A percentile compares a stretch with the other conserved stretches of the same genome.
These are phyloP conservation scores for Triplophysa dalaica DNA, from an alignment of 2,113 vertebrate genomes.

Conservation along the genomic window DNA sequence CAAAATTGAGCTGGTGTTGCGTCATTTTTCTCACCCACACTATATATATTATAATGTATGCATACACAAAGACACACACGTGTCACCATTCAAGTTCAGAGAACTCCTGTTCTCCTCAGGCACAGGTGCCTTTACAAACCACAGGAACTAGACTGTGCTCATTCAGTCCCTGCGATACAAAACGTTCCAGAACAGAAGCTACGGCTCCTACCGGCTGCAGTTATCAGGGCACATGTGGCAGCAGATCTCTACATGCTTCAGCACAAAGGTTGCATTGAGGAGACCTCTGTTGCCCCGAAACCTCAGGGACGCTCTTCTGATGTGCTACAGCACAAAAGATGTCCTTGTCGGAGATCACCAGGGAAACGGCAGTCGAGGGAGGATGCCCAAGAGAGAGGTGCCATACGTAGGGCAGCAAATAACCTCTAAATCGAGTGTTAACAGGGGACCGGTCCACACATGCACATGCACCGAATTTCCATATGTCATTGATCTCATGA, in stretches of 20 bases:
- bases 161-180: not conserved
- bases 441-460: not conserved
- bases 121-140: not conserved
- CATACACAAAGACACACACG: no score
- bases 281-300: constrained; percentile 19
- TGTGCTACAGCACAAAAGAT: constrained; percentile 41
- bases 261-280: constrained; percentile 17
- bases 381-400: constrained; percentile 10
- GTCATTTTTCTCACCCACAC: no score
- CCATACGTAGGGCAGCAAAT: not conserved
- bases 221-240: constrained; percentile 1
- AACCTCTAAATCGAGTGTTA: constrained; percentile 32
- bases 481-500: constrained; percentile 22
- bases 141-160: not conserved
- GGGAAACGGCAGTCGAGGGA: constrained; percentile 8
- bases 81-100: no score
- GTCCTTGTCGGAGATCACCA: constrained; percentile 45
- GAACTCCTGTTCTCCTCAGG: not conserved
- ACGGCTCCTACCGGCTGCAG: not conserved
- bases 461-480: constrained; percentile 8
- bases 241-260: constrained; percentile 14
- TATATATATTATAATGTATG: no score
- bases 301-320: constrained; percentile 27
- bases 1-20: no score
- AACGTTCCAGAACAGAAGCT: not conserved